These are phyloP conservation scores for Amphiprion percula DNA, from an alignment of 2,113 vertebrate genomes.

Conservation along the genomic window DNA sequence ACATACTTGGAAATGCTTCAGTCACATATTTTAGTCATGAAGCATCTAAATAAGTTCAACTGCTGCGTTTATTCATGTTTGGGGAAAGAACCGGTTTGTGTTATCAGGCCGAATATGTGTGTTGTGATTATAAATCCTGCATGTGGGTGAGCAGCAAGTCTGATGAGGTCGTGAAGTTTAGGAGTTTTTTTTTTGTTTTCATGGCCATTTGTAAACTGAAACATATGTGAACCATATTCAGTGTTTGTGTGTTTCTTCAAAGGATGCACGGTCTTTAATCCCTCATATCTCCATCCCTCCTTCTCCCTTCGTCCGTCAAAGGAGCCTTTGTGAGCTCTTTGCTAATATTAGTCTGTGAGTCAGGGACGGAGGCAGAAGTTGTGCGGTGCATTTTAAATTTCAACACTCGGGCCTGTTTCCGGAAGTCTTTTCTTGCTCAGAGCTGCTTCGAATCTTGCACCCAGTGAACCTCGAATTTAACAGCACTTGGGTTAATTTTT, in stretches of 20 bases:
- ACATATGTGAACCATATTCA: slow-evolving; percentile 52
- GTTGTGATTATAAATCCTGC: not conserved
- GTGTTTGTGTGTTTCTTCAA: slow-evolving; percentile 58
- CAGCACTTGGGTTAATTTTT: no score
- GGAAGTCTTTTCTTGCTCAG: slow-evolving; percentile 33
- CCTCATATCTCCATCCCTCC: slow-evolving; percentile 25
- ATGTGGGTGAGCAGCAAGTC: not conserved
- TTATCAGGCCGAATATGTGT: not conserved
- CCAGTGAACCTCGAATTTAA: no score
- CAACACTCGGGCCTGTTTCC: slow-evolving; percentile 35
- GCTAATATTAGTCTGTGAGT: slow-evolving; percentile 45
- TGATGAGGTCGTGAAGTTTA: not conserved
- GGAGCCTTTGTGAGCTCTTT: slow-evolving; percentile 52
- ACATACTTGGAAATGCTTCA: not conserved
- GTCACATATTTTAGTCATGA: rapidly evolving
- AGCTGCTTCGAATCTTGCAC: slow-evolving; percentile 3
- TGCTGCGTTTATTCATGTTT: not conserved
- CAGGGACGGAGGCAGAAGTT: not conserved
- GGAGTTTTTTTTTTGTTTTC: slow-evolving; percentile 38
- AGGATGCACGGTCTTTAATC: slow-evolving; percentile 36
- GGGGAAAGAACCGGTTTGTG: not conserved
- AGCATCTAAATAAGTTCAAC: not conserved
- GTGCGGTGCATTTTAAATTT: slow-evolving; percentile 33
- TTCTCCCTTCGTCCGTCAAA: slow-evolving; percentile 48
- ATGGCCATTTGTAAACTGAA: slow-evolving; percentile 36